A percentile compares a stretch with the other conserved stretches of the same genome.
These are phyloP conservation scores for Nysson spinosus DNA, from an alignment of 2,888 invertebrate species.

Conservation along the genomic window DNA sequence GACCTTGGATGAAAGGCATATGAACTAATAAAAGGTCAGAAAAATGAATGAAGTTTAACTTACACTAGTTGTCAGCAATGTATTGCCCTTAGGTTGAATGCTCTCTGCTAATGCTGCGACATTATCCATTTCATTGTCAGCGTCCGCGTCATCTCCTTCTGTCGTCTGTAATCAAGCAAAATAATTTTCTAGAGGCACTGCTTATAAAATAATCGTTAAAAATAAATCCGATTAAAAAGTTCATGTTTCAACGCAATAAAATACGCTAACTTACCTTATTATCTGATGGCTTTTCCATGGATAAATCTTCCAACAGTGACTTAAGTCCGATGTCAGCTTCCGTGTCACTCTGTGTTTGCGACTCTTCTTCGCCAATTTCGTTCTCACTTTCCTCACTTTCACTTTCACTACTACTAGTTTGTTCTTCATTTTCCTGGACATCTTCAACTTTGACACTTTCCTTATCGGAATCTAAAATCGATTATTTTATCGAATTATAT, in stretches of 20 bases:
- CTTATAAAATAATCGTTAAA: not conserved
- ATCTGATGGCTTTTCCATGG: constrained; percentile 67
- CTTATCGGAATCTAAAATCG: constrained; percentile 65
- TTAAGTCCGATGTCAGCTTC: constrained; percentile 80
- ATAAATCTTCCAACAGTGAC: constrained; percentile 79
- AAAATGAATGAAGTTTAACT: constrained; percentile 63
- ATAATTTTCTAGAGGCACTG: not conserved
- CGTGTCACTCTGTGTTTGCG: constrained; percentile 73
- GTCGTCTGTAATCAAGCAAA: constrained; percentile 37
- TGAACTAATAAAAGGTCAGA: constrained; percentile 15
- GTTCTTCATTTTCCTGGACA: constrained; percentile 63
- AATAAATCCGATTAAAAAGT: too few species aligned
- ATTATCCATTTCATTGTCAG: constrained; percentile 89
- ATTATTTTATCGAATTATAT: too few species aligned
- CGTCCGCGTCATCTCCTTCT: constrained; percentile 79
- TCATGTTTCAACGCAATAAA: too few species aligned
- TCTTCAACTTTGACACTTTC: constrained; percentile 70
- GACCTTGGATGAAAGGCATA: constrained; percentile 71
- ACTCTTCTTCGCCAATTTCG: constrained; percentile 71
- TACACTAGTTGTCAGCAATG: constrained; percentile 94
- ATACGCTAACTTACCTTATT: constrained; percentile 48
- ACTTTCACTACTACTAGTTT: constrained; percentile 55
- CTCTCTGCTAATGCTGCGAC: constrained; percentile 96
- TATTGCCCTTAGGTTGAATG: constrained; percentile 98
- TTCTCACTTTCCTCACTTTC: constrained; percentile 71